These are phyloP conservation scores for Hemibagrus guttatus DNA, from an alignment of 2,797 vertebrate genomes.

Conservation along the genomic window DNA sequence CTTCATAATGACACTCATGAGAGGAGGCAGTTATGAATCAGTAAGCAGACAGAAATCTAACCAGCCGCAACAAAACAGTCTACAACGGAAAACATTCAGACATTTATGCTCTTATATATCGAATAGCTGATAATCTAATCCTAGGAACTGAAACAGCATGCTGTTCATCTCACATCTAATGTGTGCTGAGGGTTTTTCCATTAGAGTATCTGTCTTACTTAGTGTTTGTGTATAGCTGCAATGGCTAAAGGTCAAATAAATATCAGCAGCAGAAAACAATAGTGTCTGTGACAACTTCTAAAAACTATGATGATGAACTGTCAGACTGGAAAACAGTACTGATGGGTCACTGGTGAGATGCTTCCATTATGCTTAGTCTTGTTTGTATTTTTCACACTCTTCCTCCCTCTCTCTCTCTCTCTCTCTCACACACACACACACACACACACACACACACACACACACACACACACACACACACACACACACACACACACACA, in stretches of 20 bases:
- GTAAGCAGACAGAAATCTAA: conserved; percentile 3
- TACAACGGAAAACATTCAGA: not conserved
- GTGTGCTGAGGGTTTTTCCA: not conserved
- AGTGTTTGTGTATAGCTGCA: not conserved
- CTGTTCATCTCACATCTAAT: not conserved
- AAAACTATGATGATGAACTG: not conserved
- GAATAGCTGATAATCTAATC: not conserved
- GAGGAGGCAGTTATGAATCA: conserved; percentile 22
- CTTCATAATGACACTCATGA: conserved; percentile 8
- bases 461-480: not conserved
- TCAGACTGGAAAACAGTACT: not conserved
- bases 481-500: not conserved
- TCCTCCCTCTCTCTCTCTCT: too few species aligned
- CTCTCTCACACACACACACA: not conserved
- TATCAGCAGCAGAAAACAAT: conserved; percentile 1
- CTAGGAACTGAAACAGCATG: not conserved
- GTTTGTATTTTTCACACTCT: not conserved
- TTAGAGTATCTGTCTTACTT: not conserved
- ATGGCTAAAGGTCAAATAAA: not conserved
- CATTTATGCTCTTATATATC: not conserved
- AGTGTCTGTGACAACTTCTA: not conserved
- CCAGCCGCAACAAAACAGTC: not conserved
- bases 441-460: not conserved
- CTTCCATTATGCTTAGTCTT: not conserved
- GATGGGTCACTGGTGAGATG: conserved; percentile 1